These are phyloP conservation scores for Agrilus biguttatus DNA, from an alignment of 2,888 invertebrate genomes.

Conservation along the genomic window DNA sequence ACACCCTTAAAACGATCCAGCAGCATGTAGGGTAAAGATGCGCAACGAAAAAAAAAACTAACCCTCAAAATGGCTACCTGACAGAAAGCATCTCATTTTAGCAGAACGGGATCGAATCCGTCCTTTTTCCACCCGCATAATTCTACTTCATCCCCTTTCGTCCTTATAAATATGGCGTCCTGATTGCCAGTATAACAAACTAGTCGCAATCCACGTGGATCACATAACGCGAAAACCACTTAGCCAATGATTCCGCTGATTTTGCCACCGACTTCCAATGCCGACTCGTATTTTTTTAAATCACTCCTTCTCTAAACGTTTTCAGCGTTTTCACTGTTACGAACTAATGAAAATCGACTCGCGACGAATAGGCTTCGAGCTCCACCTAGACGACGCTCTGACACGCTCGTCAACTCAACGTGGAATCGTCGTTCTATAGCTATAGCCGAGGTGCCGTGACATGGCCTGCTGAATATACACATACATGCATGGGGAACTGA, in stretches of 20 bases:
- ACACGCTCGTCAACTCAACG: conserved; percentile 27
- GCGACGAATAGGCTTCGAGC: conserved; percentile 14
- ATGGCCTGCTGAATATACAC: conserved; percentile 31
- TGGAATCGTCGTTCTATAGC: conserved; percentile 18
- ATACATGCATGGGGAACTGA: conserved; percentile 25
- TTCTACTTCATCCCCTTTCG: conserved; percentile 33
- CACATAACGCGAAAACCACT: conserved; percentile 9
- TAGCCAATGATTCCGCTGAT: conserved; percentile 12
- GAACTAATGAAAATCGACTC: conserved; percentile 6
- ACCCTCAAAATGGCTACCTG: conserved; percentile 62
- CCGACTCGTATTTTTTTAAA: conserved; percentile 4
- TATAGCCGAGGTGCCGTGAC: conserved; percentile 26
- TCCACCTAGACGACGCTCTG: conserved; percentile 17
- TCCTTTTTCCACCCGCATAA: conserved; percentile 35
- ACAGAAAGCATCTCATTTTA: conserved; percentile 38
- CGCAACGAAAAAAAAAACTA: conserved; percentile 43
- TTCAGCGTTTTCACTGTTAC: conserved; percentile 13
- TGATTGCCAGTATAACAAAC: conserved; percentile 36
- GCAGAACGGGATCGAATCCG: conserved; percentile 33
- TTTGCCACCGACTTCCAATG: conserved; percentile 1
- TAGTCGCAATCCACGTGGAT: conserved; percentile 31
- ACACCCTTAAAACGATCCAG: conserved; percentile 32
- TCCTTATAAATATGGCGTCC: conserved; percentile 38
- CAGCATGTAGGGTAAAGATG: conserved; percentile 22
- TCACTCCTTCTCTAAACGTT: conserved; percentile 27